Percentiles rank a stretch among this genome's conserved stretches.
Evolutionary conservation across 37 sponge, comb jelly and placozoan species (phyloP).

Genomic region (Ianthella basta): DNA sequence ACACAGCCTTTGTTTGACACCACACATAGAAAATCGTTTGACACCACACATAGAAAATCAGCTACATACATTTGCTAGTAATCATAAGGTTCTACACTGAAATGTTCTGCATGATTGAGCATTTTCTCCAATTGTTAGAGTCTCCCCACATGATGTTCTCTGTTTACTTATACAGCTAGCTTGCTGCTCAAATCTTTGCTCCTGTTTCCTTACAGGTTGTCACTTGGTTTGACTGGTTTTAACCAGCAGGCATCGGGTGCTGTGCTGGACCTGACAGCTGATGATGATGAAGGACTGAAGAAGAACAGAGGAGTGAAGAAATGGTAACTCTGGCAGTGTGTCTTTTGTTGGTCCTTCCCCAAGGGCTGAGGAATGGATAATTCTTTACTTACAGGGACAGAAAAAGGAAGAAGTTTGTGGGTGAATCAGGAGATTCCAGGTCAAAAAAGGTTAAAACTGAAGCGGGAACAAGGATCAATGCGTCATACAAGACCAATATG

Average conservation of each 20-base stretch:
- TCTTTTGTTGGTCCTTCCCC: not conserved
- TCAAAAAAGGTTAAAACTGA: slow-evolving; percentile 89
- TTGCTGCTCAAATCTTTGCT: no score
- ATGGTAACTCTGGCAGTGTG: slow-evolving; percentile 27
- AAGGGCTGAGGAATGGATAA: not conserved
- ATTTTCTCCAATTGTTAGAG: no score
- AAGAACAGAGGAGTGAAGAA: slow-evolving; percentile 38
- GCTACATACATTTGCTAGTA: no score
- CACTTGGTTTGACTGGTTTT: slow-evolving; percentile 49
- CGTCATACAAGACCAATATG: slow-evolving; percentile 84
- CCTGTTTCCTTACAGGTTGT: slow-evolving; percentile 35
- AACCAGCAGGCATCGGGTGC: slow-evolving; percentile 51
- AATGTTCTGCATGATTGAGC: no score
- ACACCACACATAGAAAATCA: no score
- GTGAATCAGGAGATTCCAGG: slow-evolving; percentile 52
- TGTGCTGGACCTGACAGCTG: slow-evolving; percentile 78
- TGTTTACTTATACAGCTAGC: no score
- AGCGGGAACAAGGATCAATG: slow-evolving; percentile 78
- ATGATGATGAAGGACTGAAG: slow-evolving; percentile 46
- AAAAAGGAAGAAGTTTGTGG: slow-evolving; percentile 93
- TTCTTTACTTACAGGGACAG: slow-evolving; percentile 79
- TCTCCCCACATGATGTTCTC: no score
- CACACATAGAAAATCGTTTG: no score
- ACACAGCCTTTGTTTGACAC: no score
- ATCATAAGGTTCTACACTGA: no score